Conservation (phyloP, 2,888 invertebrate genomes). For the Ophioninae sp. region DNA sequence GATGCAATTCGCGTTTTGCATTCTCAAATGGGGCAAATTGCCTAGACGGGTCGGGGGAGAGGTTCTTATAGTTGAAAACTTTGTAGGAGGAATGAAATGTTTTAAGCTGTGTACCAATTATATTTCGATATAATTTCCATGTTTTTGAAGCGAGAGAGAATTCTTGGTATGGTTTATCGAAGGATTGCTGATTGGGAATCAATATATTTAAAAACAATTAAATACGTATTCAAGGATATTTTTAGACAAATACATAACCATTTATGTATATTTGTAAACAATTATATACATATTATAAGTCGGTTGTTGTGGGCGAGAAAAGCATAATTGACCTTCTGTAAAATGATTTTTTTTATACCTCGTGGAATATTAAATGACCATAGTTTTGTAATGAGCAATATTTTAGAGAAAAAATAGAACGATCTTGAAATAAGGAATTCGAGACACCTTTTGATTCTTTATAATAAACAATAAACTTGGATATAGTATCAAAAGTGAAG, state of each 20-base stretch:
- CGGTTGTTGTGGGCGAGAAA: no score
- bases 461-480: not conserved
- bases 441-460: no score
- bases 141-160: not conserved
- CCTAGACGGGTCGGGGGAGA: not conserved
- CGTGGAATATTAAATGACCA: no score
- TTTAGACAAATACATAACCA: no score
- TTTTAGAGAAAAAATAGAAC: not conserved
- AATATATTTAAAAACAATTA: not conserved
- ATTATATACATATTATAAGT: no score
- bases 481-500: not conserved
- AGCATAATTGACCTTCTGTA: no score
- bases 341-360: no score
- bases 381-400: no score
- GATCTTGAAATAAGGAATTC: not conserved
- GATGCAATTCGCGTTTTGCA: constrained; percentile 1
- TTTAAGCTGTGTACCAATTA: not conserved
- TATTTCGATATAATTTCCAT: not conserved
- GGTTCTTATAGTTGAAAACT: not conserved
- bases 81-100: not conserved
- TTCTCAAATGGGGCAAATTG: constrained; percentile 16
- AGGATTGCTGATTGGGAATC: not conserved
- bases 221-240: no score
- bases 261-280: no score
- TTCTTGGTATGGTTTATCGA: not conserved